Conservation (phyloP, 1,140 invertebrate species). For the Leptonema lineaticorne region DNA sequence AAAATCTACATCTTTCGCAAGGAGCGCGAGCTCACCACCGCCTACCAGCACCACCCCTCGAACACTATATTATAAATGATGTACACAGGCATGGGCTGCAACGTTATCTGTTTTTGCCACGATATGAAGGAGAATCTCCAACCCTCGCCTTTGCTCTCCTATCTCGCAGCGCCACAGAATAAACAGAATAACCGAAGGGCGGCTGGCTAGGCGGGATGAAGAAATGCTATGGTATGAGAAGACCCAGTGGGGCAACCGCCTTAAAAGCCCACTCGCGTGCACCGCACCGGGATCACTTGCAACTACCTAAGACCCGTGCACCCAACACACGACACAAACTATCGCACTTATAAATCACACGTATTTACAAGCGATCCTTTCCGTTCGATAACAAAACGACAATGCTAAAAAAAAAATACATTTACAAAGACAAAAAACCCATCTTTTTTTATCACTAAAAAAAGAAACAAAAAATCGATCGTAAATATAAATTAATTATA, state of each 20-base stretch:
- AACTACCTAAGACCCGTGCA: too few species aligned
- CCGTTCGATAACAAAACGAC: not conserved
- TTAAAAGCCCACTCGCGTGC: not conserved
- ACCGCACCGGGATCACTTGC: constrained; percentile 10
- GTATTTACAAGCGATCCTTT: constrained; percentile 3
- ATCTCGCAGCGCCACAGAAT: constrained; percentile 30
- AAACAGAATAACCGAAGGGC: constrained; percentile 27
- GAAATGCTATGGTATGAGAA: not conserved
- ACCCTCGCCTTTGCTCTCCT: constrained; percentile 25
- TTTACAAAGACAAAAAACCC: too few species aligned
- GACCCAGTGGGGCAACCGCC: constrained; percentile 18
- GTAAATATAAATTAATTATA: too few species aligned
- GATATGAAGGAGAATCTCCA: constrained; percentile 35
- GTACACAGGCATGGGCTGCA: constrained; percentile 40
- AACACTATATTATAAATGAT: constrained; percentile 40
- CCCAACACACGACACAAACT: not conserved
- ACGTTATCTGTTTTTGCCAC: constrained; percentile 40
- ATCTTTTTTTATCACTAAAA: too few species aligned
- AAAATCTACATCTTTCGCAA: constrained; percentile 35
- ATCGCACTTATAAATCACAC: not conserved
- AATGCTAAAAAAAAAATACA: not conserved
- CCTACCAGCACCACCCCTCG: constrained; percentile 1
- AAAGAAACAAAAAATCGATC: too few species aligned
- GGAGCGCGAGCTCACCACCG: not conserved
- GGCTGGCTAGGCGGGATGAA: not conserved